Conservation (phyloP, 2,797 vertebrate genomes). For the Myotis myotis region DNA sequence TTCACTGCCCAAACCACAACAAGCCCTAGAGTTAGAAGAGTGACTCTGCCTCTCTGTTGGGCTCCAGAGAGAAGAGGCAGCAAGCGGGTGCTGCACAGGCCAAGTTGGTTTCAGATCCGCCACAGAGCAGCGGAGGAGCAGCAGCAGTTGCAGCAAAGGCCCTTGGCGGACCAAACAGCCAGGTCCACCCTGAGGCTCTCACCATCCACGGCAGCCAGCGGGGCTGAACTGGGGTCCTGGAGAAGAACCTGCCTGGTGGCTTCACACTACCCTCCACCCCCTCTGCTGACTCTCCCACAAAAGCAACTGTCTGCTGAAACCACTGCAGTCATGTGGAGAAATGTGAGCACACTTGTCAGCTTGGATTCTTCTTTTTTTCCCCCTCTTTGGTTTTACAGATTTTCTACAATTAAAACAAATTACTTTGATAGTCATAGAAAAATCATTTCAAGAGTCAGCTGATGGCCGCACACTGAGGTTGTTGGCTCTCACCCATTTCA, state of each 20-base stretch:
- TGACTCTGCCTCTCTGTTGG: background rate
- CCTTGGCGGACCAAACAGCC: background rate
- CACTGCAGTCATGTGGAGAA: background rate
- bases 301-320: background rate
- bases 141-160: background rate
- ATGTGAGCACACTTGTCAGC: background rate
- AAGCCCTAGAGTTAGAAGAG: background rate
- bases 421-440: background rate
- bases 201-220: background rate
- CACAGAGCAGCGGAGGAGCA: background rate
- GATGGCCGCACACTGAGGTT: background rate
- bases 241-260: background rate
- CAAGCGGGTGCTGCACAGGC: background rate
- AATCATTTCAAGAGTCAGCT: conserved; percentile 9
- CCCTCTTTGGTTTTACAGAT: background rate
- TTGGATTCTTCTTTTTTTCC: background rate
- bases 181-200: background rate
- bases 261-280: background rate
- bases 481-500: background rate
- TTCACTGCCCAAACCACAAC: conserved; percentile 6
- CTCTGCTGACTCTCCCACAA: background rate
- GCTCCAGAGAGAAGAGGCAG: background rate
- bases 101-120: background rate
- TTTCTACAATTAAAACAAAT: conserved; percentile 38
- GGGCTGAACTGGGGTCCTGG: background rate